Percentiles rank a stretch among this genome's conserved stretches.
Evolutionary conservation across 2,113 vertebrate genomes (phyloP).

Genomic region (Rhipidura dahli): DNA sequence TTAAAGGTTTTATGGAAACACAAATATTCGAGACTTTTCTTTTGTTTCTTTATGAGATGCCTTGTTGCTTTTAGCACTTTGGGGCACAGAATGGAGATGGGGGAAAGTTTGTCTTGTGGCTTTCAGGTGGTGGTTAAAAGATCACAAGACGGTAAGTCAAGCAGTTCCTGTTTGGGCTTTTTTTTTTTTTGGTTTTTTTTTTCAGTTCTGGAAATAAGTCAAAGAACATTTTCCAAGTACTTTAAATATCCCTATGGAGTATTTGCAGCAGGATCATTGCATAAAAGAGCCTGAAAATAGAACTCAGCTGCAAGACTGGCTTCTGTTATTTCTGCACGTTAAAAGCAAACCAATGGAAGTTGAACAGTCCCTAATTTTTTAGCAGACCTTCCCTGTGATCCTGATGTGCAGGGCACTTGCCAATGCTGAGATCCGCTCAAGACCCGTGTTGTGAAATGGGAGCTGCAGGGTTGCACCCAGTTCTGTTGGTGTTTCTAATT

Average conservation of each 20-base stretch:
- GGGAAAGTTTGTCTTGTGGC: neutral
- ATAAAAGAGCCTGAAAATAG: neutral
- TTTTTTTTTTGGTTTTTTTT: accelerated
- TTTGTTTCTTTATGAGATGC: neutral
- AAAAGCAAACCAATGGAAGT: neutral
- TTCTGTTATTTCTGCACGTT: neutral
- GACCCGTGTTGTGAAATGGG: neutral
- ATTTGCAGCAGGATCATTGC: neutral
- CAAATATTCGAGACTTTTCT: neutral
- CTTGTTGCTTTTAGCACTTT: neutral
- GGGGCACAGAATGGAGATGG: neutral
- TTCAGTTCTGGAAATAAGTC: neutral
- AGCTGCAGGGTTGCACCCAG: neutral
- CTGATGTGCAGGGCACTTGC: neutral
- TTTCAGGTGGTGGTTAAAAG: neutral
- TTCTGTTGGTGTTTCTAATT: neutral
- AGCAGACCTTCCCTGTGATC: neutral
- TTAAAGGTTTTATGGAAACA: neutral
- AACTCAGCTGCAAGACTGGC: neutral
- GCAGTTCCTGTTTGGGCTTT: neutral
- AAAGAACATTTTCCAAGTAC: neutral
- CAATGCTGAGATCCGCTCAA: neutral
- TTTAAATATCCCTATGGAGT: neutral
- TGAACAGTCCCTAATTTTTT: neutral
- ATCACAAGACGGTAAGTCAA: neutral